Evolutionary conservation across 1,140 invertebrate species (phyloP).

Genomic region (Drusus annulatus): DNA sequence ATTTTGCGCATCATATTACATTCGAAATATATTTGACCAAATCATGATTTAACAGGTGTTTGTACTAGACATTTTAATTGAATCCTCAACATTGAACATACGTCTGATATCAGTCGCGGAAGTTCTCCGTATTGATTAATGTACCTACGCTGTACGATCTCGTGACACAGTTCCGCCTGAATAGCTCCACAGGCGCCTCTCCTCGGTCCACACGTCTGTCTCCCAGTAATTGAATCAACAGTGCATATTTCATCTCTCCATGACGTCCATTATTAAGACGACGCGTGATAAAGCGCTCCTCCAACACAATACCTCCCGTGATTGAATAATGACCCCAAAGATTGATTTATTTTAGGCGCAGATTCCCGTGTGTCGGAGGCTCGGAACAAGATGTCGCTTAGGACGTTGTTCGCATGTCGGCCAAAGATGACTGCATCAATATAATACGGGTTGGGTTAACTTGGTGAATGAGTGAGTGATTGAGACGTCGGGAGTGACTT

Average conservation of each 20-base stretch:
- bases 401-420: slow-evolving; percentile 28
- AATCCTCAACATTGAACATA: no score
- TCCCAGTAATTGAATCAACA: slow-evolving; percentile 59
- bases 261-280: slow-evolving; percentile 58
- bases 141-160: neutral
- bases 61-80: neutral
- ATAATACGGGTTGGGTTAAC: slow-evolving; percentile 59
- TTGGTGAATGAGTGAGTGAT: slow-evolving; percentile 59
- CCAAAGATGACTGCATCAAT: slow-evolving; percentile 57
- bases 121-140: no score
- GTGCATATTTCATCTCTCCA: slow-evolving; percentile 59
- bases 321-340: slow-evolving; percentile 26
- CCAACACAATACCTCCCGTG: slow-evolving; percentile 18
- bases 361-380: slow-evolving; percentile 8
- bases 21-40: no score
- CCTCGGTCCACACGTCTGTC: slow-evolving; percentile 48
- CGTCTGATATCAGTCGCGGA: neutral
- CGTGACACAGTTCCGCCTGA: slow-evolving; percentile 23
- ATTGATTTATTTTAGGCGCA: slow-evolving; percentile 33
- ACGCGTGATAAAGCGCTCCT: slow-evolving; percentile 54
- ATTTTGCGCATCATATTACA: no score
- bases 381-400: slow-evolving; percentile 33
- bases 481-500: slow-evolving; percentile 58
- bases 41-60: no score
- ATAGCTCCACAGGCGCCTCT: slow-evolving; percentile 35